Evolutionary conservation across 1,140 invertebrate species (phyloP).

Genomic region (Chrysoperla carnea): DNA sequence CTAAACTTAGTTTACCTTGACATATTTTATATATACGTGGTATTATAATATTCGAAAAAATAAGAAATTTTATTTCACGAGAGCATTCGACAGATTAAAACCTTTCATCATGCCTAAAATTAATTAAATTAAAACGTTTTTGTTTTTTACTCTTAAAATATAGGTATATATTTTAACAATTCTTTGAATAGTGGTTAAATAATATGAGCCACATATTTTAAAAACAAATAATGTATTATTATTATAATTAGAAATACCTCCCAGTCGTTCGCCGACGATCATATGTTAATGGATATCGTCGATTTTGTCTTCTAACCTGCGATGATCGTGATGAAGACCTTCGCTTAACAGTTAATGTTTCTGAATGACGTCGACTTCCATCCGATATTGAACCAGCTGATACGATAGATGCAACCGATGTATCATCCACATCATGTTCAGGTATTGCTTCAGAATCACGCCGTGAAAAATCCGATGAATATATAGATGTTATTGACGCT

Average conservation of each 20-base stretch:
- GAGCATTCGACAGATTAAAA: too few species aligned
- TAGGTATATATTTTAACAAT: too few species aligned
- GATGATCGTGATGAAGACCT: constrained; percentile 13
- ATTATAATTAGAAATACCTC: constrained; percentile 10
- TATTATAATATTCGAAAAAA: too few species aligned
- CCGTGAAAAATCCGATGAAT: constrained; percentile 21
- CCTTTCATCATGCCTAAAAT: too few species aligned
- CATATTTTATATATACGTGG: too few species aligned
- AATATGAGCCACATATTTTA: too few species aligned
- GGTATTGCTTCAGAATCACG: constrained; percentile 21
- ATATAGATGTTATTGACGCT: constrained; percentile 17
- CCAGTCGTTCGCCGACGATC: constrained; percentile 24
- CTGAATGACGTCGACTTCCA: constrained; percentile 19
- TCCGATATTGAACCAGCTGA: constrained; percentile 14
- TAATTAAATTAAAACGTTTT: too few species aligned
- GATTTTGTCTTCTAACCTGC: constrained; percentile 19
- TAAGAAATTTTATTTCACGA: too few species aligned
- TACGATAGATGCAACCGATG: constrained; percentile 15
- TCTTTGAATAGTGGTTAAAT: too few species aligned
- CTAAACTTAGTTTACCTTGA: too few species aligned
- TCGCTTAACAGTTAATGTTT: constrained; percentile 12
- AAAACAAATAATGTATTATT: too few species aligned
- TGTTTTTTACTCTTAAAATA: too few species aligned
- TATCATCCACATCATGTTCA: constrained; percentile 18
- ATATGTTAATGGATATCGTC: constrained; percentile 19